Percentiles rank a stretch among this genome's conserved stretches.
phyloP scores from a whole-genome alignment of 2,888 invertebrate species.

The Catocala sponsa region DNA sequence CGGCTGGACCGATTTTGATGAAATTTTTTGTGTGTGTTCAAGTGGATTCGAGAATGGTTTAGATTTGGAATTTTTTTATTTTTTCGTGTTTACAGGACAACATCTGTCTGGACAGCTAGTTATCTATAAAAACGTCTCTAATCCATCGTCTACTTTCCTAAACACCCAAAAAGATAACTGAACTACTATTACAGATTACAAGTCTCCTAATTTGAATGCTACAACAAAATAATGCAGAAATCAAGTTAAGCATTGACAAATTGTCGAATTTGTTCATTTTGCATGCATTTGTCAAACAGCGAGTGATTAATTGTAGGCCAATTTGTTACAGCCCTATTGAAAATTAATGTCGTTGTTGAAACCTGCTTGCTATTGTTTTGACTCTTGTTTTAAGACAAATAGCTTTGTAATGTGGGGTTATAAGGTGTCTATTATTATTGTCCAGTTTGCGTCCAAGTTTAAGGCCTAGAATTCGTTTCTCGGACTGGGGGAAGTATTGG shows the following conservation, averaged over 20 bases:
- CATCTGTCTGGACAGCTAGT: no score
- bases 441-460: no score
- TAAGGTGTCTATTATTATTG: no score
- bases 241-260: conserved; percentile 42
- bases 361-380: conserved; percentile 17
- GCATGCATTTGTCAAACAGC: conserved; percentile 48
- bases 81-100: no score
- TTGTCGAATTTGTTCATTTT: conserved; percentile 46
- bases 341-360: conserved; percentile 42
- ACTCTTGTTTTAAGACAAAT: conserved; percentile 19
- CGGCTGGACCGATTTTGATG: no score
- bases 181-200: not conserved
- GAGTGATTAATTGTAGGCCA: conserved; percentile 39
- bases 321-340: conserved; percentile 40
- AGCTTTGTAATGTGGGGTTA: not conserved
- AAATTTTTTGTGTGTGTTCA: no score
- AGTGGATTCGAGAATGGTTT: no score
- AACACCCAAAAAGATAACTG: not conserved
- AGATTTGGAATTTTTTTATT: no score
- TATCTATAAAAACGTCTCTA: no score
- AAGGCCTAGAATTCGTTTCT: no score
- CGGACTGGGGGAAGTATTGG: no score
- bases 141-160: no score
- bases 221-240: conserved; percentile 35
- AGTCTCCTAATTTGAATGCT: conserved; percentile 38